Percentiles rank a stretch among this genome's conserved stretches.
Conservation (phyloP, 2,888 invertebrate genomes). For the Mythimna pallens region DNA sequence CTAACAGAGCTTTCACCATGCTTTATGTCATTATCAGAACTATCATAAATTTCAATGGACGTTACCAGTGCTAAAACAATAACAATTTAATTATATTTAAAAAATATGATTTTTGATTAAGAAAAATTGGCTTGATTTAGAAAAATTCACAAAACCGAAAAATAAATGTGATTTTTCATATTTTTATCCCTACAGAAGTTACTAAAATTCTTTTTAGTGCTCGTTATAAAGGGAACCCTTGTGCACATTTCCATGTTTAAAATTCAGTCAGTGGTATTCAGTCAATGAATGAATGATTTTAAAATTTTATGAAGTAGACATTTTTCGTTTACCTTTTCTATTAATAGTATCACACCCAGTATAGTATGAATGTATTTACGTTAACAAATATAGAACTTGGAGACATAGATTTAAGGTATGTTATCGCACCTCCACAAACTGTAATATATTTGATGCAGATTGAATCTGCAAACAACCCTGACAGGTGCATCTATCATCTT, state of each 20-base stretch:
- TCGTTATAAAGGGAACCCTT: not conserved
- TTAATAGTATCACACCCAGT: not conserved
- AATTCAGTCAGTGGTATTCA: not conserved
- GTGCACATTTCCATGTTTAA: not conserved
- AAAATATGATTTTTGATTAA: too few species aligned
- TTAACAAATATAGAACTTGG: not conserved
- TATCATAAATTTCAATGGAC: not conserved
- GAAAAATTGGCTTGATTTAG: too few species aligned
- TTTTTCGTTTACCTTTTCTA: not conserved
- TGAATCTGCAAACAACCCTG: slow-evolving; percentile 51
- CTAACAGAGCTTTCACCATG: not conserved
- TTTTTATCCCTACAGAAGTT: too few species aligned
- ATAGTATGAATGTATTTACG: fast-evolving
- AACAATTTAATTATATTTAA: not conserved
- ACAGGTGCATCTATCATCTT: slow-evolving; percentile 56
- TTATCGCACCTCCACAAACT: slow-evolving; percentile 11
- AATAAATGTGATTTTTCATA: too few species aligned
- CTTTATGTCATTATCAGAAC: not conserved
- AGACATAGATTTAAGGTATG: not conserved
- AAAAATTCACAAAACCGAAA: too few species aligned
- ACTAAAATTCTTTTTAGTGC: not conserved
- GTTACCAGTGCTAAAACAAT: not conserved
- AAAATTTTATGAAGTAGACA: not conserved
- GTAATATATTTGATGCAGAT: slow-evolving; percentile 34
- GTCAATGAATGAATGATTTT: not conserved